Evolutionary conservation across 2,113 vertebrate genomes (phyloP), one percentile per base, ranked within the genome.

Genomic region (Raphicerus campestris): DNA sequence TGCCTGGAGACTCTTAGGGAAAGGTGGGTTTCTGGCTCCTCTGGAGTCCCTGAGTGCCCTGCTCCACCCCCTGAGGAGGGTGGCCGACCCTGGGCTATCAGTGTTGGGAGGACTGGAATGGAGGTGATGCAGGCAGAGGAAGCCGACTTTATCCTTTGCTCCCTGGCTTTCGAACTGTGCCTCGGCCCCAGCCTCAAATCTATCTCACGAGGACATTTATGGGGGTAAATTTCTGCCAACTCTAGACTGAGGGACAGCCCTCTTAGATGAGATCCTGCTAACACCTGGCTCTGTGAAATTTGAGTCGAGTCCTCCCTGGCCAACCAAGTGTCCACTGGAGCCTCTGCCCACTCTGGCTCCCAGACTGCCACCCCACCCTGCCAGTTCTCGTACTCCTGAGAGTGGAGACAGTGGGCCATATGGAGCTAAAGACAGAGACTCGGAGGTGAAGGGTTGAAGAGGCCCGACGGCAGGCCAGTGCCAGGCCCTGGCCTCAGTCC

Each of bases 211-310:
- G 51, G 97, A 19, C 97, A 93, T 96, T 98, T 98, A 91, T 56
- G n/a, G 96, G 94, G 91, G 81, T 95, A 82, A 95, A 90, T 98
- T 95, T 97, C 96, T 92, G 91, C 93, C 88, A 96, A 89, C 98
- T 98, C 95, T 97, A 97, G 96, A 96, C 83, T 45, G 75, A 91
- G 94, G 87, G 47, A 94, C 96, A 97, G 98, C 97, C 93, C 88
- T 97, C 97, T 98, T 97, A 94, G 93, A 97, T 96, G 94, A 98
- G 96, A 88, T 92, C 87, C 94, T 87, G 70, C 96, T 96, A 97
- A 96, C 94, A 90, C 85, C 91, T 89, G 98, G 95, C 96, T 95
- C 97, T 97, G 66, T 97, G 97, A 98, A 90, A 97, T 96, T 35
- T 70, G 92, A 98, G 97, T 96, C 93, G 97, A 96, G 87, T 91